These are phyloP conservation scores for Cecidostiba fungosa DNA, from an alignment of 2,888 invertebrate genomes.

Conservation along the genomic window DNA sequence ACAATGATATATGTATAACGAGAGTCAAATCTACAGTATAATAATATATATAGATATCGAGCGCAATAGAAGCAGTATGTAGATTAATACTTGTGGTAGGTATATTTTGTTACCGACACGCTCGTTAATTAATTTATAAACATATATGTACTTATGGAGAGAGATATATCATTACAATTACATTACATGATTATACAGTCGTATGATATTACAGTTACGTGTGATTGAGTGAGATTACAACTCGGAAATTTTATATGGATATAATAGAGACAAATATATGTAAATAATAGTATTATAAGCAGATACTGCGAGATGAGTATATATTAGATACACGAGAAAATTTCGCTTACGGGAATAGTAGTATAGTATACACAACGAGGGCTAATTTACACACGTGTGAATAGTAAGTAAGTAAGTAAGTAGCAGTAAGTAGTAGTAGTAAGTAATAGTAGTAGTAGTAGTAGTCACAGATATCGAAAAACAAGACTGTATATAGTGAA, in stretches of 20 bases:
- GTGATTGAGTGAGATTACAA: slow-evolving; percentile 46
- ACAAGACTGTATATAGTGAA: slow-evolving; percentile 53
- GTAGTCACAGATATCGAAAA: slow-evolving; percentile 63
- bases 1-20: slow-evolving; percentile 33
- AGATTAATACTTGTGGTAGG: too few relatives aligned
- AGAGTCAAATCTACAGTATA: slow-evolving; percentile 46
- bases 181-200: slow-evolving; percentile 46
- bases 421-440: slow-evolving; percentile 43
- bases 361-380: slow-evolving; percentile 45
- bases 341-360: slow-evolving; percentile 42
- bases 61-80: slow-evolving; percentile 59
- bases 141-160: slow-evolving; percentile 17
- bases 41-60: slow-evolving; percentile 43
- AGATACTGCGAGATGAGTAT: slow-evolving; percentile 20
- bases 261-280: slow-evolving; percentile 47
- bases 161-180: slow-evolving; percentile 54
- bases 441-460: slow-evolving; percentile 52
- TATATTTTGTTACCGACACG: slow-evolving; percentile 1
- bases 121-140: slow-evolving; percentile 43
- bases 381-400: slow-evolving; percentile 56
- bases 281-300: slow-evolving; percentile 37
- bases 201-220: slow-evolving; percentile 44
- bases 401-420: neutral
- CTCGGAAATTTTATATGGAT: slow-evolving; percentile 38
- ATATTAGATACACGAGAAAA: slow-evolving; percentile 54